These are phyloP conservation scores for Hylomyscus alleni DNA, from an alignment of 2,797 vertebrate genomes.

Conservation along the genomic window DNA sequence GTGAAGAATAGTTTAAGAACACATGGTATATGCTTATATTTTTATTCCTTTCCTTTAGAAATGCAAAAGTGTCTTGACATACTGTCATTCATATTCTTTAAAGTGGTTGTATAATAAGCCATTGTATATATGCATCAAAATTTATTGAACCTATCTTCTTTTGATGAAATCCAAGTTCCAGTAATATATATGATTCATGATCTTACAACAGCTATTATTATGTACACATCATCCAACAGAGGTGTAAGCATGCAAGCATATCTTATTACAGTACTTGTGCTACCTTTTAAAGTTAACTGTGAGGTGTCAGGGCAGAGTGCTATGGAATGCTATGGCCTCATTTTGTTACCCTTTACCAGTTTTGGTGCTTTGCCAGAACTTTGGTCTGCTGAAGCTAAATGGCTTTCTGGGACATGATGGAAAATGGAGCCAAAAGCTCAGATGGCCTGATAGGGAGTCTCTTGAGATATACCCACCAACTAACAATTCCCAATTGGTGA, in stretches of 20 bases:
- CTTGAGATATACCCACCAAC: conserved; percentile 28
- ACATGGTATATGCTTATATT: neutral
- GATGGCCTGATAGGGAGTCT: conserved; percentile 12
- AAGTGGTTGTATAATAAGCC: conserved; percentile 4
- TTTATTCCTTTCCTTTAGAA: neutral
- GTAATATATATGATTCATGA: conserved; percentile 38
- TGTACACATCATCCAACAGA: conserved; percentile 8
- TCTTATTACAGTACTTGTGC: neutral
- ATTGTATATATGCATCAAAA: conserved; percentile 10
- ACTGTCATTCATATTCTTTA: conserved; percentile 50
- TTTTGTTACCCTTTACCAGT: conserved; percentile 40
- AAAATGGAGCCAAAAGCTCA: neutral
- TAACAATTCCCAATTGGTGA: conserved; percentile 51
- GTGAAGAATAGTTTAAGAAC: neutral
- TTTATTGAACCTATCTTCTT: conserved; percentile 43
- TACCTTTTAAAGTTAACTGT: conserved; percentile 28
- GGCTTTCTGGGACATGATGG: neutral
- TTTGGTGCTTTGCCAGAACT: conserved; percentile 50
- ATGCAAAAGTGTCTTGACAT: neutral
- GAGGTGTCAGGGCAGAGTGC: conserved; percentile 10
- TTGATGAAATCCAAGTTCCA: conserved; percentile 19
- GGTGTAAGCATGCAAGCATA: neutral
- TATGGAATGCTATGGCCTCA: conserved; percentile 1
- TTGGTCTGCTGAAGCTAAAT: conserved; percentile 3
- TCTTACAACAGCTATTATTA: conserved; percentile 26